Evolutionary conservation across 2,113 vertebrate species (phyloP), one percentile per base, ranked within the genome.

Genomic region (Vimba vimba): DNA sequence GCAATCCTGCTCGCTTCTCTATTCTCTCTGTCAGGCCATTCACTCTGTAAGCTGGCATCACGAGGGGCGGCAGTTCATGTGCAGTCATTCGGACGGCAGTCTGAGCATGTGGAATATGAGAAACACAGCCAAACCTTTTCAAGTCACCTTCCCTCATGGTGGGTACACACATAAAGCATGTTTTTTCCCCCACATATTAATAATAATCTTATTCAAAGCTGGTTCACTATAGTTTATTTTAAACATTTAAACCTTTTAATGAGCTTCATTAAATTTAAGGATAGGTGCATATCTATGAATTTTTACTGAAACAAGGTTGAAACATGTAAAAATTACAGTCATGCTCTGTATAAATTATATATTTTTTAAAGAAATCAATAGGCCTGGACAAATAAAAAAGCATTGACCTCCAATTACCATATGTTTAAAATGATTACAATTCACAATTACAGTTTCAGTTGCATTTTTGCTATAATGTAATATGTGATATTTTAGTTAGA

Each of bases 31-130:
- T 1, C 6, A 99, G 98, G 97, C 98, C 83, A 98, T 99, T 93
- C 98, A 99, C 92, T 99, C 98, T 73, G 96, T 97, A 88, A 95
- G 97, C 91, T 99, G 98, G 98, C 98, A 99, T 91, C 97, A 99
- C 74, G 98, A 99, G 89, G 98, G 98, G 69, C 98, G 96, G 80
- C 98, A 99, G 90, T 98, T 99, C 92, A 99, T 99, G 97, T 99
- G 98, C 93, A 99, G 98, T 91, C 98, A 99, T 93, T 99, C 98
- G 39, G 98, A 99, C 85, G 98, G 98, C 89, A 99, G 98, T 91
- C 94, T 99, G 91, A 98, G 97, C 15, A 91, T 98, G 66, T 99
- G 98, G 98, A 99, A 97, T 91, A 92, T 98, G 90, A 96, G 97
- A 92, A 99, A 96, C 91, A 97, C 97, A 87, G 95, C 94, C 91